phyloP scores from a whole-genome alignment of 2,797 vertebrate genomes.

The Clamator glandarius region DNA sequence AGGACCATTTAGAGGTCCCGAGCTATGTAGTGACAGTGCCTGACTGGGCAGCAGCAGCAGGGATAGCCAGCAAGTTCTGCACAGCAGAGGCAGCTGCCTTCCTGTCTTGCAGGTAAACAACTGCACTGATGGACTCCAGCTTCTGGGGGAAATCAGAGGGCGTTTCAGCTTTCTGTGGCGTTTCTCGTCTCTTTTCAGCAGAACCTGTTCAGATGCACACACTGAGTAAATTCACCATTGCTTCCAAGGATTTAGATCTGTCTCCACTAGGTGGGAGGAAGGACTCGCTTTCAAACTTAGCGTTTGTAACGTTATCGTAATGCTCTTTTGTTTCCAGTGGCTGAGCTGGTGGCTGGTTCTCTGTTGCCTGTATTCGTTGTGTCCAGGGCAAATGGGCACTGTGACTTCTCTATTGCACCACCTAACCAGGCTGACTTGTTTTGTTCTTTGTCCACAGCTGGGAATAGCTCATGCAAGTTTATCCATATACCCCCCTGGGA shows the following conservation, averaged over 20 bases:
- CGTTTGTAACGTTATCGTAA: accelerated
- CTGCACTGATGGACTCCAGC: not conserved
- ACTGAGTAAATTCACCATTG: not conserved
- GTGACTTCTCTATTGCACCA: not conserved
- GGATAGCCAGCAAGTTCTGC: not conserved
- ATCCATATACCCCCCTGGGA: not conserved
- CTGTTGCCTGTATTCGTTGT: not conserved
- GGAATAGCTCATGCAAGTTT: not conserved
- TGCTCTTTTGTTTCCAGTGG: not conserved
- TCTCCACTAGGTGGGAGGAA: not conserved
- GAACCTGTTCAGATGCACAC: not conserved
- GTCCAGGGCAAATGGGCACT: not conserved
- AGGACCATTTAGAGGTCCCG: not conserved
- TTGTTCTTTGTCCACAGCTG: not conserved
- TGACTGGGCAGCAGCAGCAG: not conserved
- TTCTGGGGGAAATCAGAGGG: not conserved
- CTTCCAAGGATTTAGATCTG: not conserved
- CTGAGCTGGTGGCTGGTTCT: not conserved
- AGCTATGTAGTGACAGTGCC: not conserved
- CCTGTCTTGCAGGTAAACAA: not conserved
- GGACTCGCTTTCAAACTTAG: not conserved
- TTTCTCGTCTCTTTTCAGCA: not conserved
- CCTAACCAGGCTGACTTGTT: not conserved
- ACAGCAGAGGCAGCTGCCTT: not conserved
- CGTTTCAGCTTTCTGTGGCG: not conserved